Percentiles rank a stretch among this genome's conserved stretches.
phyloP scores from a whole-genome alignment of 2,888 invertebrate genomes.

The Drosophila quinaria region DNA sequence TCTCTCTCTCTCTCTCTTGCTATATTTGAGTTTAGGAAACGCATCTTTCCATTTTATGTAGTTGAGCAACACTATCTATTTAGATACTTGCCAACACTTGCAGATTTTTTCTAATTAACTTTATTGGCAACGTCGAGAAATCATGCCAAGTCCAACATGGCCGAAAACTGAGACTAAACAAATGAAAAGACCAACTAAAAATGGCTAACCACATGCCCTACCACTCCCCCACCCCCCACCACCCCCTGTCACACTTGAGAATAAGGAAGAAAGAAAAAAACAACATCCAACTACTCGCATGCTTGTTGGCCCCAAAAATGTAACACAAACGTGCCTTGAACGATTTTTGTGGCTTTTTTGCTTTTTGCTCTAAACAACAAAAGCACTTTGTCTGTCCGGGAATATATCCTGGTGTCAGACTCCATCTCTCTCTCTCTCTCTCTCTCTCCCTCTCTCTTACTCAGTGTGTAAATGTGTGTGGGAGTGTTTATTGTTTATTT shows the following conservation, averaged over 20 bases:
- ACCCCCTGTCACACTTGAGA: not conserved
- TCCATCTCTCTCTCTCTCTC: not conserved
- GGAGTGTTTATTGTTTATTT: constrained; percentile 79
- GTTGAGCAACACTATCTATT: constrained; percentile 30
- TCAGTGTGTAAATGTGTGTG: constrained; percentile 6
- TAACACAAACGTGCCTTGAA: constrained; percentile 74
- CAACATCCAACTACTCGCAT: constrained; percentile 46
- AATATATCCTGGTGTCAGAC: constrained; percentile 36
- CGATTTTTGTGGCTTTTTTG: constrained; percentile 82
- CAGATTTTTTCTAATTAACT: constrained; percentile 60
- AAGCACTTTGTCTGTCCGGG: constrained; percentile 65
- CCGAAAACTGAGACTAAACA: constrained; percentile 43
- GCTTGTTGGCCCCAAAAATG: constrained; percentile 51
- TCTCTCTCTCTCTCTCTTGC: constrained; percentile 27
- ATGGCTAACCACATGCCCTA: constrained; percentile 62
- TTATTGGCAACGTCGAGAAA: constrained; percentile 52
- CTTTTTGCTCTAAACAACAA: constrained; percentile 77
- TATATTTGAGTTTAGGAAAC: not conserved
- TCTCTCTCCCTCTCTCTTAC: constrained; percentile 1
- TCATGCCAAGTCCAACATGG: constrained; percentile 46
- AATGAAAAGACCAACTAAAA: constrained; percentile 58
- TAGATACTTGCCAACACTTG: constrained; percentile 21
- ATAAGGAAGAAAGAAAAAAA: not conserved
- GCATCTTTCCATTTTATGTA: not conserved
- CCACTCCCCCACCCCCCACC: not conserved